These are phyloP conservation scores for Chromobotia macracanthus DNA, from an alignment of 2,797 vertebrate genomes.

Conservation along the genomic window DNA sequence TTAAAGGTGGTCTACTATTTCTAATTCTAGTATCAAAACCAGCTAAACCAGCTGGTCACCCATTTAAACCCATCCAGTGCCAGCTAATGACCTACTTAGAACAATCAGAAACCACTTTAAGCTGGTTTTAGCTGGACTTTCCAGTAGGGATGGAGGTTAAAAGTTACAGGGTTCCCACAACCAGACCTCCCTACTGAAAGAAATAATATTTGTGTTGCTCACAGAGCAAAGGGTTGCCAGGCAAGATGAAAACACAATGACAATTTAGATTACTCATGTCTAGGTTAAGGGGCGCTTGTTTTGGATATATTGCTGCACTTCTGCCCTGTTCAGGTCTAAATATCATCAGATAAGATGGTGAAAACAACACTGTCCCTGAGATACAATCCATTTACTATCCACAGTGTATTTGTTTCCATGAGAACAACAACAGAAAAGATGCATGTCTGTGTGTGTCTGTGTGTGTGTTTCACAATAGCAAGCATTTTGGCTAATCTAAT, in stretches of 20 bases:
- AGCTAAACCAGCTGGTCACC: too few species aligned
- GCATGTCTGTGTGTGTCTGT: background rate
- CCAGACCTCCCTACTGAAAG: conserved; percentile 45
- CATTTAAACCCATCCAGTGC: too few species aligned
- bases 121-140: background rate
- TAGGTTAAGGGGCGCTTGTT: conserved; percentile 43
- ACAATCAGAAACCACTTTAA: background rate
- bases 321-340: conserved; percentile 1
- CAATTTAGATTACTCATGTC: conserved; percentile 61
- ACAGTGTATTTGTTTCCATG: conserved; percentile 44
- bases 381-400: conserved; percentile 4
- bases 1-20: too few species aligned
- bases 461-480: conserved; percentile 23
- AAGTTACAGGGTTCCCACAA: conserved; percentile 69
- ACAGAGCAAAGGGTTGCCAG: conserved; percentile 56
- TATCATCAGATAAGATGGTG: conserved; percentile 34
- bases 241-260: conserved; percentile 60
- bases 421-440: conserved; percentile 33
- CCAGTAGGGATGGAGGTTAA: conserved; percentile 37
- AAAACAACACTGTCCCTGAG: conserved; percentile 36
- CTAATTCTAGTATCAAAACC: too few species aligned
- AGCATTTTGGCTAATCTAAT: conserved; percentile 43
- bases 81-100: too few species aligned
- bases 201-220: conserved; percentile 71
- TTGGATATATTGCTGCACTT: conserved; percentile 38